Conservation (phyloP, 2,888 invertebrate species). For the Microchrysa polita region DNA sequence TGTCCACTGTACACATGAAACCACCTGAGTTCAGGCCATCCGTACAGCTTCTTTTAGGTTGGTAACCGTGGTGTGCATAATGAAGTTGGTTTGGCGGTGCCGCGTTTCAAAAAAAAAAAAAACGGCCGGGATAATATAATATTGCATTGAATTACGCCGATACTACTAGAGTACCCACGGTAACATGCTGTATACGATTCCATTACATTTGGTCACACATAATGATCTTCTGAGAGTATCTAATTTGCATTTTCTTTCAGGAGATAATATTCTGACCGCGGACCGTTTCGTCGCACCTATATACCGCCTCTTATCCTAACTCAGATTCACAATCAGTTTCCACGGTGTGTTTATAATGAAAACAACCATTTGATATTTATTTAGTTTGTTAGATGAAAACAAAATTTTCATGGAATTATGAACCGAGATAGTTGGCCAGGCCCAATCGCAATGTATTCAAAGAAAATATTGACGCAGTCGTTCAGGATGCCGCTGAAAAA, state of each 20-base stretch:
- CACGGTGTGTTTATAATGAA: conserved; percentile 24
- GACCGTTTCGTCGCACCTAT: not conserved
- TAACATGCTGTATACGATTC: not conserved
- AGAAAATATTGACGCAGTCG: conserved; percentile 22
- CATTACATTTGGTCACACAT: conserved; percentile 39
- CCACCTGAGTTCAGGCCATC: not conserved
- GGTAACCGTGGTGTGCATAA: too few species aligned
- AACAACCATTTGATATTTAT: conserved; percentile 31
- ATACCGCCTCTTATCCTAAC: too few species aligned
- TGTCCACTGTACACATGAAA: conserved; percentile 28
- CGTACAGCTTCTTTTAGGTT: too few species aligned
- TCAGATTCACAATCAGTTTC: too few species aligned
- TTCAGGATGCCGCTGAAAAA: conserved; percentile 25
- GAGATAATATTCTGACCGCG: conserved; percentile 9
- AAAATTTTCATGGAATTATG: conserved; percentile 16
- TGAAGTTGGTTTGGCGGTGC: too few species aligned
- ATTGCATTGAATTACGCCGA: not conserved
- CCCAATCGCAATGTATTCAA: not conserved
- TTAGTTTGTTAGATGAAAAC: conserved; percentile 25
- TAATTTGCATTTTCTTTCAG: conserved; percentile 38
- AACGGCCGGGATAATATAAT: not conserved
- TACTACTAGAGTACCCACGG: conserved; percentile 13
- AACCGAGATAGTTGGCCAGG: not conserved
- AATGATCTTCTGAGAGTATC: conserved; percentile 38
- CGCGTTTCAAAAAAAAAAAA: not conserved